phyloP scores from a whole-genome alignment of 2,113 vertebrate genomes.

The Nycticryphes semicollaris region DNA sequence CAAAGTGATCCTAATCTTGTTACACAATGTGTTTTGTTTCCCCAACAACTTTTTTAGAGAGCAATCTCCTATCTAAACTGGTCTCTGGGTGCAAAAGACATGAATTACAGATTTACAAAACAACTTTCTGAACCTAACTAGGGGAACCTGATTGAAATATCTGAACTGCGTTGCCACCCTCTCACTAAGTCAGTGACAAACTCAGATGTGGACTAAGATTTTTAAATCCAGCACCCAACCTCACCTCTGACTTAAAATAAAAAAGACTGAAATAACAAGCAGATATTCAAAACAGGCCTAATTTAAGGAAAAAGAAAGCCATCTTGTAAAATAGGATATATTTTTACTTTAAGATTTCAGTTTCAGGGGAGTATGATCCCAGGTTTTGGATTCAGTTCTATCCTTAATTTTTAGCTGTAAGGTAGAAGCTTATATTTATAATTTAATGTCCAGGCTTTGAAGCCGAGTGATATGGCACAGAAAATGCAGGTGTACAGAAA shows the following conservation, averaged over 20 bases:
- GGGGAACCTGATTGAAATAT: conserved; percentile 14
- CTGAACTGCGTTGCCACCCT: background rate
- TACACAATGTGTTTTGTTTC: conserved; percentile 51
- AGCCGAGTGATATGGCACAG: background rate
- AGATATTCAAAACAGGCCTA: background rate
- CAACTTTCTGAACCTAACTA: background rate
- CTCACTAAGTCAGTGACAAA: background rate
- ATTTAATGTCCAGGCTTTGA: background rate
- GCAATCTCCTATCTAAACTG: background rate
- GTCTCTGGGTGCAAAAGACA: background rate
- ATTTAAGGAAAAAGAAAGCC: background rate
- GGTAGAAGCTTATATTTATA: background rate
- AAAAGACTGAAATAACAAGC: background rate
- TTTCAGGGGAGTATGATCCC: background rate
- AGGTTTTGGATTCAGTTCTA: background rate
- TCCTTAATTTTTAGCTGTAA: background rate
- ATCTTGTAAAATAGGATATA: background rate
- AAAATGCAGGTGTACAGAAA: background rate
- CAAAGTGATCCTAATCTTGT: conserved; percentile 51
- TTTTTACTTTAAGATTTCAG: background rate
- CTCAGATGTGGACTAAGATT: background rate
- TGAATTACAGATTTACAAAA: conserved; percentile 22
- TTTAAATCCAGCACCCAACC: background rate
- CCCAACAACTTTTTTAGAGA: conserved; percentile 14
- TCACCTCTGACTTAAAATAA: background rate